A percentile compares a stretch with the other conserved stretches of the same genome.
Conservation (phyloP, 2,113 vertebrate species). For the Cichladusa arquata region DNA sequence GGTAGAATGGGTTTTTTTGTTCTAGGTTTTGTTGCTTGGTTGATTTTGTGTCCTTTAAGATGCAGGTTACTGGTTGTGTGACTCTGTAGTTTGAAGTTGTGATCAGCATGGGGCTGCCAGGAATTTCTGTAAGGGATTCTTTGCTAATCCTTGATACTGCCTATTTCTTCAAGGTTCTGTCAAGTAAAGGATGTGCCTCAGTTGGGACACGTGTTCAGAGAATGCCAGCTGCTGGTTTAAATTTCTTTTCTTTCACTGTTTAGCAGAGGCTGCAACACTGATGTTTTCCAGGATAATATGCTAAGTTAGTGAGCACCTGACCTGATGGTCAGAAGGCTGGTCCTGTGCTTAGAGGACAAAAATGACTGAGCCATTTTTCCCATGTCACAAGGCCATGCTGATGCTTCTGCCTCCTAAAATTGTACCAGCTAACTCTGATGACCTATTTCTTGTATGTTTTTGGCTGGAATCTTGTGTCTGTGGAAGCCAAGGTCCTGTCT, state of each 20-base stretch:
- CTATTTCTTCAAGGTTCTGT: neutral
- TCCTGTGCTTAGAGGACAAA: neutral
- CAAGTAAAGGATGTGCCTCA: neutral
- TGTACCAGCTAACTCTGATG: neutral
- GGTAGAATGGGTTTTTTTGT: neutral
- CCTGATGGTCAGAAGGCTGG: neutral
- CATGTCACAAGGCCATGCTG: neutral
- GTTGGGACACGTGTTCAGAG: fast-evolving
- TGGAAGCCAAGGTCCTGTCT: neutral
- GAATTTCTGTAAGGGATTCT: neutral
- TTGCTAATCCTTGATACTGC: neutral
- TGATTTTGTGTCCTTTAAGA: neutral
- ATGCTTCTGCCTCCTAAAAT: neutral
- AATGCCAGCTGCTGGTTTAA: neutral
- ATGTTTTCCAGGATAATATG: neutral
- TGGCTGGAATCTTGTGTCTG: neutral
- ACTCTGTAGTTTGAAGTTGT: neutral
- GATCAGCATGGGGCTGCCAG: neutral
- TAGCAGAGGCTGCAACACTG: neutral
- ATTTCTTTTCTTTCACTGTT: neutral
- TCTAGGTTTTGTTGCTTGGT: neutral
- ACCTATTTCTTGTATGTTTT: neutral
- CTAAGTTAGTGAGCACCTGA: neutral
- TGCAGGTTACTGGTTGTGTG: neutral
- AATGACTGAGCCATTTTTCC: neutral